Evolutionary conservation across 1,140 invertebrate genomes (phyloP).

Genomic region (Drosophila kurseongensis): DNA sequence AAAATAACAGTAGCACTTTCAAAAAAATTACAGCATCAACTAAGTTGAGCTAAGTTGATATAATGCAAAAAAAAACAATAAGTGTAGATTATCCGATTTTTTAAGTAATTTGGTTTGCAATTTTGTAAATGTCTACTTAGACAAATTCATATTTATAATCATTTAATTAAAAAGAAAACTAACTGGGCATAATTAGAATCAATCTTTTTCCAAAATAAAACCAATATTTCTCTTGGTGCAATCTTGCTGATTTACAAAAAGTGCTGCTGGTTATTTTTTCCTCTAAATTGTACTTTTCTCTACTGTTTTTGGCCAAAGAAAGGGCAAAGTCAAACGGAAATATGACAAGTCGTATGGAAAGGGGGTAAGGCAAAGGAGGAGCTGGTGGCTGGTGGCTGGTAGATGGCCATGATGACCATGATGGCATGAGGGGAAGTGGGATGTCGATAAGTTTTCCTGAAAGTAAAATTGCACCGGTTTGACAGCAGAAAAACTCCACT

Average conservation of each 20-base stretch:
- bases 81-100: too few species aligned
- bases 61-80: too few species aligned
- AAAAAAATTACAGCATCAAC: too few species aligned
- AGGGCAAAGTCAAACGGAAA: conserved; percentile 28
- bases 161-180: too few species aligned
- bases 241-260: conserved; percentile 1
- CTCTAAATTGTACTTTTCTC: neutral
- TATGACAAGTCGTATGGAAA: conserved; percentile 4
- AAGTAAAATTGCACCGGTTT: conserved; percentile 43
- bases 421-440: conserved; percentile 15
- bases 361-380: neutral
- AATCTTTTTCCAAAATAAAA: neutral
- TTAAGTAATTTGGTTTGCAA: too few species aligned
- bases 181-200: too few species aligned
- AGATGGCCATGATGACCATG: neutral
- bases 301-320: conserved; percentile 17
- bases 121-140: too few species aligned
- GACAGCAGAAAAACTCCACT: conserved; percentile 5
- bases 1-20: too few species aligned
- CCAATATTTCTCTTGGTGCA: neutral
- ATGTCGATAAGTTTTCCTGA: conserved; percentile 38
- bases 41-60: too few species aligned
- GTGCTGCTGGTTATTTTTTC: neutral
- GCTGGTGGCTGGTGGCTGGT: neutral
- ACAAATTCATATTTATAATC: too few species aligned